phyloP scores from a whole-genome alignment of 2,888 invertebrate genomes.

The Acleris holmiana region DNA sequence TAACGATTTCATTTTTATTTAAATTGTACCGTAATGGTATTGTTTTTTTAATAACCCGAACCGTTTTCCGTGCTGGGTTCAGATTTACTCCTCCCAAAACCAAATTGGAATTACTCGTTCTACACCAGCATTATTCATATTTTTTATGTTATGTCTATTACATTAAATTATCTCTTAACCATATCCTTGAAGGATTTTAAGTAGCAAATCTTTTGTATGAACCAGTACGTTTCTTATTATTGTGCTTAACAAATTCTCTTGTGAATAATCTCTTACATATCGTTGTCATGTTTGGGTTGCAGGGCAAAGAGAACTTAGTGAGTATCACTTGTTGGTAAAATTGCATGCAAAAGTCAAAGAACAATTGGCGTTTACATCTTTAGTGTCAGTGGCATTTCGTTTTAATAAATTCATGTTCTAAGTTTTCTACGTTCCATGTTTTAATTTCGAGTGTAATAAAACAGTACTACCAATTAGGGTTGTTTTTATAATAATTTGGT shows the following conservation, averaged over 20 bases:
- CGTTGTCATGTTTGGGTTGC: slow-evolving; percentile 74
- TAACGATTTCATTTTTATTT: no score
- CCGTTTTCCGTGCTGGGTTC: no score
- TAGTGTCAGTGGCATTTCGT: slow-evolving; percentile 9
- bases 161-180: slow-evolving; percentile 43
- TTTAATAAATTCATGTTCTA: slow-evolving; percentile 1
- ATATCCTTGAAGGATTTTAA: slow-evolving; percentile 58
- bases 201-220: slow-evolving; percentile 58
- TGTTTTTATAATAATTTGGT: no score
- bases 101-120: slow-evolving; percentile 49
- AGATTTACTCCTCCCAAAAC: neutral
- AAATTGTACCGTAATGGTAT: no score
- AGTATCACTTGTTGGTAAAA: slow-evolving; percentile 73
- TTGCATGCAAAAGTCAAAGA: slow-evolving; percentile 54
- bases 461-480: no score
- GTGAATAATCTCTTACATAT: slow-evolving; percentile 77
- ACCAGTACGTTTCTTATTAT: slow-evolving; percentile 19
- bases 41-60: no score
- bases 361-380: slow-evolving; percentile 30
- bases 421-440: slow-evolving; percentile 3
- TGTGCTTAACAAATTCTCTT: slow-evolving; percentile 46
- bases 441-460: slow-evolving; percentile 5
- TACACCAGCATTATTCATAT: slow-evolving; percentile 20
- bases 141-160: slow-evolving; percentile 44
- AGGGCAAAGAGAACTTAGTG: slow-evolving; percentile 83